Conservation (phyloP, 2,888 invertebrate genomes). For the Lochmaea capreae region DNA sequence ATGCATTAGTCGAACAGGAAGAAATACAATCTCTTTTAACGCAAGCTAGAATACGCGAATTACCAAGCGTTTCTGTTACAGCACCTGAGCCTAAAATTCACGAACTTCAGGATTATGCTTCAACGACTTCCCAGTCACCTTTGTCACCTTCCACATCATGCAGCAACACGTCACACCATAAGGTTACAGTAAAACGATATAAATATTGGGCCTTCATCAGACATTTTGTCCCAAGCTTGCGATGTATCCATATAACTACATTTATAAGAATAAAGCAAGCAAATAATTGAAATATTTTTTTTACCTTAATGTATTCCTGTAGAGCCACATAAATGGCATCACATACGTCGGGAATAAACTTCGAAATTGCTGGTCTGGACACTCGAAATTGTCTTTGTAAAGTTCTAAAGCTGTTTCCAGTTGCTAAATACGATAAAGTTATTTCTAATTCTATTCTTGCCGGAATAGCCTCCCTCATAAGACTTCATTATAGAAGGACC, state of each 20-base stretch:
- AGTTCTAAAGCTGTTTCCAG: constrained; percentile 32
- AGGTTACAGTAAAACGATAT: not conserved
- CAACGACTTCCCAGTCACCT: constrained; percentile 1
- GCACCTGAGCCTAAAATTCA: not conserved
- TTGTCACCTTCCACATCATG: not conserved
- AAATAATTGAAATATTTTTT: constrained; percentile 11
- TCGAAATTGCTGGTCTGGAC: constrained; percentile 14
- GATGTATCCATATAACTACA: not conserved
- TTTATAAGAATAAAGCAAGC: constrained; percentile 8
- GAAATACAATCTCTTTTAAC: not conserved
- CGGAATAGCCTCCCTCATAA: not conserved
- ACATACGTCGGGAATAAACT: constrained; percentile 24
- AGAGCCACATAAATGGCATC: constrained; percentile 17
- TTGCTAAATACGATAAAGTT: constrained; percentile 44
- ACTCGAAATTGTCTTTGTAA: constrained; percentile 24
- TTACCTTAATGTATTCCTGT: constrained; percentile 19
- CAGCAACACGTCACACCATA: not conserved
- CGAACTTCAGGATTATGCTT: constrained; percentile 12
- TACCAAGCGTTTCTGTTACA: not conserved
- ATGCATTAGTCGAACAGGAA: not conserved
- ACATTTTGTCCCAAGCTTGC: constrained; percentile 4
- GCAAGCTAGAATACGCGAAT: not conserved
- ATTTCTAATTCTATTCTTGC: constrained; percentile 40
- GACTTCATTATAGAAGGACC: constrained; percentile 31
- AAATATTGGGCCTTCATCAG: not conserved